phyloP scores from a whole-genome alignment of 2,797 vertebrate genomes.

The Coregonus ussuriensis region DNA sequence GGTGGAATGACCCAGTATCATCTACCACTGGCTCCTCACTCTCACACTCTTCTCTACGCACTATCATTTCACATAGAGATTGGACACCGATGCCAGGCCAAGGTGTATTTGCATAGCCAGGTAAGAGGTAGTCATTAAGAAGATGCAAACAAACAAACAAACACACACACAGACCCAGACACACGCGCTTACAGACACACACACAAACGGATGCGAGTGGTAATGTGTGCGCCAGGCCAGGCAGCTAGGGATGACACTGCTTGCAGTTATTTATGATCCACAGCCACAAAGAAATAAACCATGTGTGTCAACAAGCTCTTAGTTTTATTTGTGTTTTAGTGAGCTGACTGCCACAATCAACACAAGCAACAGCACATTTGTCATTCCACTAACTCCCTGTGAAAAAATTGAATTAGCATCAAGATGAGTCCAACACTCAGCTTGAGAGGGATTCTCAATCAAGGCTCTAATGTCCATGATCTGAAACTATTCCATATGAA shows the following conservation, averaged over 20 bases:
- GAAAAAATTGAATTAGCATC: slow-evolving; percentile 49
- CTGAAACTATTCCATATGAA: not conserved
- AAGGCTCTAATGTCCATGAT: not conserved
- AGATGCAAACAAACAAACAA: not conserved
- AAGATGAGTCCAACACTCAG: slow-evolving; percentile 27
- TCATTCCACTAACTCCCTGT: slow-evolving; percentile 44
- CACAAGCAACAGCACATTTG: slow-evolving; percentile 48
- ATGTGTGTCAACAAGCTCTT: slow-evolving; percentile 60
- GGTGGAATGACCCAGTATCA: not conserved
- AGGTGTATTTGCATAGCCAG: slow-evolving; percentile 11
- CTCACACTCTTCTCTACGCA: slow-evolving; percentile 15
- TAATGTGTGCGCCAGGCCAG: slow-evolving; percentile 45
- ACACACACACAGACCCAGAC: slow-evolving; percentile 28
- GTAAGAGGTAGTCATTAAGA: slow-evolving; percentile 13
- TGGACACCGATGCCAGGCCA: slow-evolving; percentile 19
- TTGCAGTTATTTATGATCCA: slow-evolving; percentile 51
- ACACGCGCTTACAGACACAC: slow-evolving; percentile 39
- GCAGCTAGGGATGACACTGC: slow-evolving; percentile 25
- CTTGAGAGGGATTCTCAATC: not conserved
- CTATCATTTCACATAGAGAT: slow-evolving; percentile 39
- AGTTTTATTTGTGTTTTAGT: slow-evolving; percentile 45
- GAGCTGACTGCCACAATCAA: slow-evolving; percentile 39
- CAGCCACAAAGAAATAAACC: slow-evolving; percentile 58
- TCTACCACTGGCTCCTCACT: slow-evolving; percentile 22
- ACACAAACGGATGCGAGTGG: slow-evolving; percentile 23